Evolutionary conservation across 2,113 vertebrate species (phyloP).

Genomic region (Fregata magnificens): DNA sequence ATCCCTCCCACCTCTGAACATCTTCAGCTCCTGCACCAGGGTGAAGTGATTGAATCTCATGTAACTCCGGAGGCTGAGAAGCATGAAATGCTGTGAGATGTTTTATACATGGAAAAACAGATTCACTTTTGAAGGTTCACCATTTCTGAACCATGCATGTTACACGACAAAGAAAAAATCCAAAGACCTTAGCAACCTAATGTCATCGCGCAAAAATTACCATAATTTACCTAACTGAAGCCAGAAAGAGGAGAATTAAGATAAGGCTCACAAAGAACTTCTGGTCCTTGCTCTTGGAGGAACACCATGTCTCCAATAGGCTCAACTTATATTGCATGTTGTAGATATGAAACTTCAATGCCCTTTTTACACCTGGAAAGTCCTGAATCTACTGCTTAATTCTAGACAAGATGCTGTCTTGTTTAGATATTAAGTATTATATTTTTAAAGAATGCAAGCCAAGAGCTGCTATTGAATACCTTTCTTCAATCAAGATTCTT

Average conservation of each 20-base stretch:
- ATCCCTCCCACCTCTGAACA: background rate
- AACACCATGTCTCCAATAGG: rapidly evolving
- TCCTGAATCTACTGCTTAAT: background rate
- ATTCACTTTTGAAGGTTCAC: background rate
- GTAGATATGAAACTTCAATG: background rate
- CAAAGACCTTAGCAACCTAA: background rate
- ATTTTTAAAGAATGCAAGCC: background rate
- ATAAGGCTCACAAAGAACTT: background rate
- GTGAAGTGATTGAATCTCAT: background rate
- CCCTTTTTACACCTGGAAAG: background rate
- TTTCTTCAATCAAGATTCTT: background rate
- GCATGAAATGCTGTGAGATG: background rate
- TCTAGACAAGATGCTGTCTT: background rate
- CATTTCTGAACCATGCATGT: background rate
- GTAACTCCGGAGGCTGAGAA: background rate
- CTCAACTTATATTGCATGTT: background rate
- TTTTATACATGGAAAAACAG: background rate
- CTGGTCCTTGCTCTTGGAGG: background rate
- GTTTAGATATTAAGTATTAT: background rate
- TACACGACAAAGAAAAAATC: background rate
- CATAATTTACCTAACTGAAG: background rate
- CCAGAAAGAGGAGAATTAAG: background rate
- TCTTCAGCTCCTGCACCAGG: background rate
- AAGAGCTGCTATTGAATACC: background rate
- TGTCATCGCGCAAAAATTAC: background rate